These are phyloP conservation scores for Thamnophis elegans DNA, from an alignment of 2,797 vertebrate genomes.

Conservation along the genomic window DNA sequence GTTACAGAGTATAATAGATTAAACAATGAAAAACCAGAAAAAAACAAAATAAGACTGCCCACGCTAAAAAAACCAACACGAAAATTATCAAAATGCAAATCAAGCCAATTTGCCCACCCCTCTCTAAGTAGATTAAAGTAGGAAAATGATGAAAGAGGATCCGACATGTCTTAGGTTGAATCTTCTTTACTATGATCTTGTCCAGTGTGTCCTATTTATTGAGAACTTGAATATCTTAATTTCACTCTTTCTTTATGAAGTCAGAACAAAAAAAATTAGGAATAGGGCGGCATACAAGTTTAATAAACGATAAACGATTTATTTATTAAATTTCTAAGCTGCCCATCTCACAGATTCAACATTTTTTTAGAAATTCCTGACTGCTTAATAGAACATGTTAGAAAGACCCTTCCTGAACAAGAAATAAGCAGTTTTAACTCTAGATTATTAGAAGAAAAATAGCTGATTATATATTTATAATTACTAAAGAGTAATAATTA, in stretches of 20 bases:
- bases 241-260: not conserved
- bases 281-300: too few relatives aligned
- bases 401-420: not conserved
- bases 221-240: not conserved
- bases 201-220: not conserved
- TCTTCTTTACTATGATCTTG: not conserved
- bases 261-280: too few relatives aligned
- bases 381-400: not conserved
- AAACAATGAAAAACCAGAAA: not conserved
- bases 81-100: not conserved
- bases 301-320: too few relatives aligned
- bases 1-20: not conserved
- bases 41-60: not conserved
- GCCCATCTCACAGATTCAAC: slow-evolving; percentile 38
- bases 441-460: slow-evolving; percentile 41
- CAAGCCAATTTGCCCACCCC: not conserved
- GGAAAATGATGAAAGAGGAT: not conserved
- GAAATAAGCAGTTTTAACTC: slow-evolving; percentile 30
- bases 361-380: slow-evolving; percentile 26
- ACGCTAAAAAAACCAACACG: not conserved
- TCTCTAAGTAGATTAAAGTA: not conserved
- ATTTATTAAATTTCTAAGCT: not conserved
- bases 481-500: not conserved
- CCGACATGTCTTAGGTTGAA: not conserved
- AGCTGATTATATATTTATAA: slow-evolving; percentile 13